Conservation (phyloP, 1,140 invertebrate species). For the Vollenhovia emeryi region DNA sequence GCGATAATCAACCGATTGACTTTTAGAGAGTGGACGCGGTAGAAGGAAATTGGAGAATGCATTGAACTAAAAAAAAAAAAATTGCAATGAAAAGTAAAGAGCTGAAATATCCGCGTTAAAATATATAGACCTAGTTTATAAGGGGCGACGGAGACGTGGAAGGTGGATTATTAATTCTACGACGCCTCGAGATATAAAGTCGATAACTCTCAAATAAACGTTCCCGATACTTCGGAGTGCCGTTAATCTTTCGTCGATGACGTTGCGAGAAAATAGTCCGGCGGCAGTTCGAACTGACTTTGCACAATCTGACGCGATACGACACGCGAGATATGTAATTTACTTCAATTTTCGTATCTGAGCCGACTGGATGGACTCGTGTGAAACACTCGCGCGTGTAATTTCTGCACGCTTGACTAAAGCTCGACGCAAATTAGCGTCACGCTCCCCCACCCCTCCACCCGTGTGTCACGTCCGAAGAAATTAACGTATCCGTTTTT, state of each 20-base stretch:
- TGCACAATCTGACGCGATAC: background rate
- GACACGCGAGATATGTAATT: background rate
- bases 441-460: no score
- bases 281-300: background rate
- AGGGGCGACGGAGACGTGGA: background rate
- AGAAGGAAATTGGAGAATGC: background rate
- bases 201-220: background rate
- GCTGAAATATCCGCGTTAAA: background rate
- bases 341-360: constrained; percentile 1
- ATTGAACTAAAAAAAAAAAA: background rate
- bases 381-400: background rate
- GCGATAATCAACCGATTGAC: no score
- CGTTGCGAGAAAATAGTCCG: background rate
- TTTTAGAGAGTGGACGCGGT: no score
- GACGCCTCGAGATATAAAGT: constrained; percentile 22
- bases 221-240: background rate
- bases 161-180: constrained; percentile 37
- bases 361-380: background rate
- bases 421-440: constrained; percentile 19
- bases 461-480: background rate
- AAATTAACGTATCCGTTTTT: background rate
- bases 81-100: background rate
- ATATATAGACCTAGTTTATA: background rate
- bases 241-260: constrained; percentile 18
- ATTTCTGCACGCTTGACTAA: constrained; percentile 12